phyloP scores from a whole-genome alignment of 1,140 invertebrate genomes.

The Brachionus asplanchnoidis region DNA sequence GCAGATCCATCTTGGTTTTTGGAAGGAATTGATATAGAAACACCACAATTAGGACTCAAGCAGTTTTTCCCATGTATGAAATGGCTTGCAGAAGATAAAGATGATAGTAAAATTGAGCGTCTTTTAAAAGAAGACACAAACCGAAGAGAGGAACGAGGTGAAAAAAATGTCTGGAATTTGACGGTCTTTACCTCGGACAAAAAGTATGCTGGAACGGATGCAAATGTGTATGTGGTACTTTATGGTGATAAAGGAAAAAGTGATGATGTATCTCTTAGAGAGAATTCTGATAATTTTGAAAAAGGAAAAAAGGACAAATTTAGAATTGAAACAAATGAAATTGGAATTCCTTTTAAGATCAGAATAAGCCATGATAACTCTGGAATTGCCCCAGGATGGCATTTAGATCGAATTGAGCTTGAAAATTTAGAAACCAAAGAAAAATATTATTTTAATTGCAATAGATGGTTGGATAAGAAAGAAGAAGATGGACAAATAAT shows the following conservation, averaged over 20 bases:
- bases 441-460: slow-evolving; percentile 52
- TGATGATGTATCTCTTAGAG: slow-evolving; percentile 52
- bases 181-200: slow-evolving; percentile 52
- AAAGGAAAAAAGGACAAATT: slow-evolving; percentile 52
- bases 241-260: slow-evolving; percentile 56
- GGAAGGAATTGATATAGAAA: slow-evolving; percentile 52
- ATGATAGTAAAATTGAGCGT: slow-evolving; percentile 52
- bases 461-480: slow-evolving; percentile 53
- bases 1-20: slow-evolving; percentile 53
- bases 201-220: slow-evolving; percentile 52
- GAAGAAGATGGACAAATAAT: slow-evolving; percentile 55
- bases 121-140: slow-evolving; percentile 51
- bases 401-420: slow-evolving; percentile 55
- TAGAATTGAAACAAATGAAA: slow-evolving; percentile 49
- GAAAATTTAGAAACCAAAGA: slow-evolving; percentile 51
- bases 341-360: slow-evolving; percentile 55
- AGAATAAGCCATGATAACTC: slow-evolving; percentile 55
- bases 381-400: slow-evolving; percentile 51
- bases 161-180: slow-evolving; percentile 48
- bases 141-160: slow-evolving; percentile 46
- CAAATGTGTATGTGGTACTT: slow-evolving; percentile 50
- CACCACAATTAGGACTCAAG: slow-evolving; percentile 52
- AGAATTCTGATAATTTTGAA: slow-evolving; percentile 51
- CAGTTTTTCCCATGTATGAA: slow-evolving; percentile 54
- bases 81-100: slow-evolving; percentile 54